Evolutionary conservation across 2,888 invertebrate species (phyloP).

Genomic region (Drosophila lutescens): DNA sequence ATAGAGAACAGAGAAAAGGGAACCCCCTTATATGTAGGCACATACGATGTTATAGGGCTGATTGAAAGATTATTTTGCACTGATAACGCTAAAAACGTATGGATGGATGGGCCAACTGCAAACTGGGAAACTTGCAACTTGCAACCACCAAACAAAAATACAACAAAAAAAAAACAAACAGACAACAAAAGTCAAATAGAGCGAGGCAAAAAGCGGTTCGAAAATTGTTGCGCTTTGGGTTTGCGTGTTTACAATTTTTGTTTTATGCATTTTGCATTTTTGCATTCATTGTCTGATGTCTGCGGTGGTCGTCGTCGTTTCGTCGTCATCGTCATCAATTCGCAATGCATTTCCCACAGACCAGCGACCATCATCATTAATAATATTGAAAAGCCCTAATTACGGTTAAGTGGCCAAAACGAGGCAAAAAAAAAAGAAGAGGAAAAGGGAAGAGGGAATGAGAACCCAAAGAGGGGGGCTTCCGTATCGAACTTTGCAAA

Average conservation of each 20-base stretch:
- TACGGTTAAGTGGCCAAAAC: constrained; percentile 78
- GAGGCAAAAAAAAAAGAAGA: constrained; percentile 21
- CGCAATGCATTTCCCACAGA: constrained; percentile 76
- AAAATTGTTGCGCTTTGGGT: constrained; percentile 77
- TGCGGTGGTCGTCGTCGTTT: constrained; percentile 7
- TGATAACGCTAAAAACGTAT: constrained; percentile 82
- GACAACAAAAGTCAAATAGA: constrained; percentile 69
- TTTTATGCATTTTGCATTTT: constrained; percentile 38
- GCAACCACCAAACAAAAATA: constrained; percentile 25
- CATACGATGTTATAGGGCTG: constrained; percentile 58
- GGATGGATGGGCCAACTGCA: constrained; percentile 64
- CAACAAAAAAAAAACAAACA: constrained; percentile 7
- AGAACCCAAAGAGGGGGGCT: constrained; percentile 10
- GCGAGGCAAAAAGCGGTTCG: constrained; percentile 62
- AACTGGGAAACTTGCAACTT: not conserved
- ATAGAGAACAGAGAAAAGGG: not conserved
- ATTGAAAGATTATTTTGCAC: constrained; percentile 83
- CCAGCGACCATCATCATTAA: constrained; percentile 76
- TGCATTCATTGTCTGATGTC: constrained; percentile 58
- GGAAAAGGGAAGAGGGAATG: not conserved
- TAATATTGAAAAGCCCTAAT: constrained; percentile 80
- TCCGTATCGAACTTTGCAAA: constrained; percentile 50
- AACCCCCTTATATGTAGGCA: not conserved
- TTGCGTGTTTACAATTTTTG: constrained; percentile 71
- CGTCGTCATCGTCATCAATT: constrained; percentile 66